Base-by-base conservation (phyloP, 2,113 vertebrate genomes). In the Columba livia region DNA sequence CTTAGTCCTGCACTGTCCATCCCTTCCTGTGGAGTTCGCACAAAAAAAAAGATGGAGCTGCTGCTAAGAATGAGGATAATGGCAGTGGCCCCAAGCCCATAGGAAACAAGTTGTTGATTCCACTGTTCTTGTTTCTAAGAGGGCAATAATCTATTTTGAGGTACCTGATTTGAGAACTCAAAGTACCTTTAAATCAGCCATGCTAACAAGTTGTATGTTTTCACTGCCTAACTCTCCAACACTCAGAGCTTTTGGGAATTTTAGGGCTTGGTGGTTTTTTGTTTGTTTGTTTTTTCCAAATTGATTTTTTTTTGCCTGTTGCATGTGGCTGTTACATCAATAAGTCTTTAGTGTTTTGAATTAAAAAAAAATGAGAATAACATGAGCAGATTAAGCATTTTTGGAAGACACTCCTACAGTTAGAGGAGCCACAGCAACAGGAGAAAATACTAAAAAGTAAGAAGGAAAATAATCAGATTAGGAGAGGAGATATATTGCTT, bases 211-310 rank as follows among this genome's bases (percentile, higher is more conserved):
- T 51, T 44, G 4, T 16, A 25, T 51, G 14, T 57, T 86, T 78
- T 82, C 18, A 34, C 40, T 51, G 32, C 44, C 15, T 34, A 40
- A 73, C 29, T 28, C 47, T 47, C 20, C 48, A 67, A 12, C 20
- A 38, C 40, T 38, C 28, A 31, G 31, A 64, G 19, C n/a, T 25
- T 42, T 53, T 86, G 42, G 11, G 56, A 62, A 62, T 67, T 72
- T 44, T 44, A 13, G 29, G 44, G 44, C 44, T 47, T 47, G 18
- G 18, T 47, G 44, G 7, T 19, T 47, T 44, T 34, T 65, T 67
- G 31, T 5, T 10, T 19, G 44, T 47, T 10, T 48, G 11, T 28
- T 53, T 40, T 2, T 2, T 2, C 3, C 28, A 4, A 54, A 2
- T 47, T 51, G 44, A 47, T 84, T 31, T 79, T 15, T 47, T 42